Evolutionary conservation across 2,888 invertebrate species (phyloP), one percentile per base, ranked within the genome.

Genomic region (Mylabris sibirica): DNA sequence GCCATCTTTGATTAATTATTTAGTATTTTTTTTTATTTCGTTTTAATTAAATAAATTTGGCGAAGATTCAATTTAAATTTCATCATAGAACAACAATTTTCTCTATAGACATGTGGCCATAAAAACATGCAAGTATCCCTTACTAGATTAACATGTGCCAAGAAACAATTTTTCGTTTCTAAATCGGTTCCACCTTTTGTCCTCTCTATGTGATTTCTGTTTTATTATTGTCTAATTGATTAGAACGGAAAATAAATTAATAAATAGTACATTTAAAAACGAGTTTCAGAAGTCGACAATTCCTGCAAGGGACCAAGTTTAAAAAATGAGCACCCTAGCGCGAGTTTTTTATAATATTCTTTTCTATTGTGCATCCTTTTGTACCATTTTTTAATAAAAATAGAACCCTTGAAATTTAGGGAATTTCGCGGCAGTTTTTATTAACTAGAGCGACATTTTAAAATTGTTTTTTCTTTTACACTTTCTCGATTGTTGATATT

Each of bases 101-200:
- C n/a, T 14, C n/a, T 41, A 2, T 11, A 8, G 22, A 22, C 53
- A 53, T 53, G 53, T 53, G 53, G 22, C 22, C 22, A 22, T 49
- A 14, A 41, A 20, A 49, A 49, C 49, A 49, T 49, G 49, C 49
- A 49, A 17, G 49, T 49, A 49, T 49, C 49, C 14, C 8, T 49
- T 20, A 4, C n/a, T 12, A 12, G 38, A 38, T 38, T 14, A 44
- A 53, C 17, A 22, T 22, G 22, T 53, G 53, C 53, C 53, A 53
- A 53, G 53, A 53, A 24, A 53, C 53, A 53, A 11, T 53, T 53
- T 53, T 22, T 53, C 22, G 53, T 22, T 22, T 53, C 53, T 53
- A 53, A 53, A 53, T 22, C 53, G 53, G 53, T 53, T 22, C 17
- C 53, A 22, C 22, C 53, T 22, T 53, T 53, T 8, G 22, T 6